Evolutionary conservation across 2,113 vertebrate species (phyloP).

Genomic region (Oostethus manadensis): DNA sequence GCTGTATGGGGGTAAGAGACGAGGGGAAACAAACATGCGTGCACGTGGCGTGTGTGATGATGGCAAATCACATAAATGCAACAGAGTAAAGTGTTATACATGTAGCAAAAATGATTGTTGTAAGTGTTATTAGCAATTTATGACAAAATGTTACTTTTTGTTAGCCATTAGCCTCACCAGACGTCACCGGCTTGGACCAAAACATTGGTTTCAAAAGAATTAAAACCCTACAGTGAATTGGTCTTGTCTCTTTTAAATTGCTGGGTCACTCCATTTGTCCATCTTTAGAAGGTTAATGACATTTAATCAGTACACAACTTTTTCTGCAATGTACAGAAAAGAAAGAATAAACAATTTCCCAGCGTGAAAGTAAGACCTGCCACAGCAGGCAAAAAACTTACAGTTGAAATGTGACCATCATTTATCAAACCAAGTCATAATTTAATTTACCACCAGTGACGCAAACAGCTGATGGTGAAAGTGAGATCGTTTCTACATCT

Average conservation of each 20-base stretch:
- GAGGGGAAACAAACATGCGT: too few species aligned
- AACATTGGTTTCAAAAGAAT: background rate
- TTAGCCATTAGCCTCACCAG: too few species aligned
- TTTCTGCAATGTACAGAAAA: slow-evolving; percentile 3
- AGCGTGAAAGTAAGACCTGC: slow-evolving; percentile 6
- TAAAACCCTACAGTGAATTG: background rate
- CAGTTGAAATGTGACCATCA: slow-evolving; percentile 19
- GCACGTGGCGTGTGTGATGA: too few species aligned
- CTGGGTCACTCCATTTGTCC: background rate
- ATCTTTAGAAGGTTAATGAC: background rate
- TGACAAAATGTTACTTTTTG: too few species aligned
- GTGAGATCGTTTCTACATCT: slow-evolving; percentile 50
- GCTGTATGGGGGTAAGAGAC: too few species aligned
- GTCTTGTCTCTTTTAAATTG: background rate
- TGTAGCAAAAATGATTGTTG: too few species aligned
- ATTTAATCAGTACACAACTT: background rate
- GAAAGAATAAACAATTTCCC: slow-evolving; percentile 2
- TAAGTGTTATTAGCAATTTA: too few species aligned
- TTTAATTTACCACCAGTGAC: slow-evolving; percentile 22
- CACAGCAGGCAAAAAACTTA: slow-evolving; percentile 21
- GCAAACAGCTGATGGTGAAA: slow-evolving; percentile 12
- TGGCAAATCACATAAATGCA: too few species aligned
- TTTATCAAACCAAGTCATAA: slow-evolving; percentile 6
- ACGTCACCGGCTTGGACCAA: too few species aligned
- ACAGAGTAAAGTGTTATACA: too few species aligned